Evolutionary conservation across 2,888 invertebrate genomes (phyloP).

Genomic region (Saturnia pavonia): DNA sequence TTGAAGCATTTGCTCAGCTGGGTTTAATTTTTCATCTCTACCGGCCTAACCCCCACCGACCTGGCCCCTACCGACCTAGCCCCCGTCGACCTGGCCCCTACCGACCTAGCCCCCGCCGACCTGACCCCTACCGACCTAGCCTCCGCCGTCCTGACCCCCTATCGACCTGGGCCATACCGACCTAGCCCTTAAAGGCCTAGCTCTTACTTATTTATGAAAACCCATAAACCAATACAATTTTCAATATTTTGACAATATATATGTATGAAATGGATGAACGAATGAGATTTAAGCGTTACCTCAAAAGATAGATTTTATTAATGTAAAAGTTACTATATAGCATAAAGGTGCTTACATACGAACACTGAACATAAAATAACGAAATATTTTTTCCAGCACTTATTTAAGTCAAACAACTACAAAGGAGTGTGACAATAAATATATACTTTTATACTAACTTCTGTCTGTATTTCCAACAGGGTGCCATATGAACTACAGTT

Average conservation of each 20-base stretch:
- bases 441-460: constrained; percentile 68
- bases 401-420: constrained; percentile 47
- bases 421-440: constrained; percentile 38
- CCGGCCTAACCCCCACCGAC: neutral
- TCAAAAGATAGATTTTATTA: neutral
- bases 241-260: neutral
- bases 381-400: constrained; percentile 51
- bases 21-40: neutral
- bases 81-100: too few species aligned
- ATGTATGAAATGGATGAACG: neutral
- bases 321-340: neutral
- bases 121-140: too few species aligned
- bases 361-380: constrained; percentile 32
- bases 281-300: neutral
- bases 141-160: too few species aligned
- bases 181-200: neutral
- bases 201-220: neutral
- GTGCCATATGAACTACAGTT: constrained; percentile 56
- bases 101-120: too few species aligned
- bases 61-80: too few species aligned
- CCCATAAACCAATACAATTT: neutral
- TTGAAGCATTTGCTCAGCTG: too few species aligned
- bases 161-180: too few species aligned
- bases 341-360: neutral
- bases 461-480: constrained; percentile 78